phyloP scores from a whole-genome alignment of 92 coral and sea anemone genomes.

The Virgularia gustaviana region DNA sequence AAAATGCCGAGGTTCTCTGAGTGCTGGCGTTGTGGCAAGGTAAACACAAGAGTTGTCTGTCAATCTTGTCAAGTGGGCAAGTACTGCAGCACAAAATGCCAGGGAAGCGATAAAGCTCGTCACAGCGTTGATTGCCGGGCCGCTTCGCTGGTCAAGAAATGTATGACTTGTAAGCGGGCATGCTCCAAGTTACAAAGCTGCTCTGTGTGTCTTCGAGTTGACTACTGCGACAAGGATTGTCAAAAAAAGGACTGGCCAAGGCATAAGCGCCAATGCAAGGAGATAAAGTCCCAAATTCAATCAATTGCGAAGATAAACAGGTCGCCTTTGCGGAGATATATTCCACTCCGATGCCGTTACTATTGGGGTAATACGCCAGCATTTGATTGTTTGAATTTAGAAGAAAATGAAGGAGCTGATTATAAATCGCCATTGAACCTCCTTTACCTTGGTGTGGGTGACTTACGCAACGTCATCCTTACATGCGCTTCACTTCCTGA shows the following conservation, averaged over 20 bases:
- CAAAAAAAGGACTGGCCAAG: conserved; percentile 24
- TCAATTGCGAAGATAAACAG: not conserved
- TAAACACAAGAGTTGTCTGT: not conserved
- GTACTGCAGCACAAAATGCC: conserved; percentile 63
- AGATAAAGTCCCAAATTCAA: not conserved
- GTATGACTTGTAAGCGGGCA: conserved; percentile 37
- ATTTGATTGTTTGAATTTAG: conserved; percentile 63
- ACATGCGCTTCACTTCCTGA: conserved; percentile 54
- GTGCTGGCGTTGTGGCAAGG: conserved; percentile 27
- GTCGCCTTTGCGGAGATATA: not conserved
- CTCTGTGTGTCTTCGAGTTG: conserved; percentile 23
- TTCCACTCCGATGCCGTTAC: conserved; percentile 11
- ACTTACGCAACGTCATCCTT: conserved; percentile 61
- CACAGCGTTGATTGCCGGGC: conserved; percentile 55
- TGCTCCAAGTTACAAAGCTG: conserved; percentile 17
- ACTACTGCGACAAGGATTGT: conserved; percentile 35
- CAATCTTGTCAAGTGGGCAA: conserved; percentile 9
- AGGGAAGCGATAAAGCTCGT: conserved; percentile 40
- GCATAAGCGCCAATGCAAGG: conserved; percentile 37
- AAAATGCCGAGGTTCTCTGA: conserved; percentile 30
- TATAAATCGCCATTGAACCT: conserved; percentile 47
- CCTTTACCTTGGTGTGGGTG: conserved; percentile 75
- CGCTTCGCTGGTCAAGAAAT: conserved; percentile 24
- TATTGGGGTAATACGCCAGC: conserved; percentile 82
- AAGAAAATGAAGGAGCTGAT: conserved; percentile 65